These are phyloP conservation scores for Sinopyrophorus schimmeli DNA, from an alignment of 2,888 invertebrate species.

Conservation along the genomic window DNA sequence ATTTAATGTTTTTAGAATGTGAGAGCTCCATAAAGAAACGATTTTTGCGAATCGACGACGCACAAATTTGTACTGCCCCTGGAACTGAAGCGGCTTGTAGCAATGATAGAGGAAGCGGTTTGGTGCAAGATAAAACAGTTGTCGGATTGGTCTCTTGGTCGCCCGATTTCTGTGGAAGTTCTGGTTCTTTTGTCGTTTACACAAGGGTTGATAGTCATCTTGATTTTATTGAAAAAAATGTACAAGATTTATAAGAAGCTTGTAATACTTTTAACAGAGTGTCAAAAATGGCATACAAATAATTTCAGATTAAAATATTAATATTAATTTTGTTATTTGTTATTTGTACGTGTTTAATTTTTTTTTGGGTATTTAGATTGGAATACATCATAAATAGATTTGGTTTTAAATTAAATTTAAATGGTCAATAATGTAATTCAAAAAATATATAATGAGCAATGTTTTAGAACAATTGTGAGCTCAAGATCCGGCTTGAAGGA, in stretches of 20 bases:
- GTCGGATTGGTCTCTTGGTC: conserved; percentile 62
- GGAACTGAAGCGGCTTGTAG: conserved; percentile 55
- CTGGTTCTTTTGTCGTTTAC: conserved; percentile 59
- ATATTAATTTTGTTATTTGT: no score
- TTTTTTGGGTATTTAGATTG: no score
- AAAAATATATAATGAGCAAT: no score
- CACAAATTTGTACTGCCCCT: conserved; percentile 58
- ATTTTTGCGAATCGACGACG: conserved; percentile 44
- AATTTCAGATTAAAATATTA: no score
- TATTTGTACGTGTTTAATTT: no score
- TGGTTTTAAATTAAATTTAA: no score
- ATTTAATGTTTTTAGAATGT: conserved; percentile 53
- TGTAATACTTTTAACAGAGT: not conserved
- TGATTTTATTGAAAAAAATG: conserved; percentile 52
- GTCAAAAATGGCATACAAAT: not conserved
- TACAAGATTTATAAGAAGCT: conserved; percentile 1
- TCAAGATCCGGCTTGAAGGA: no score
- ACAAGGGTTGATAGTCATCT: conserved; percentile 57
- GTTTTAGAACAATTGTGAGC: no score
- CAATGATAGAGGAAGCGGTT: conserved; percentile 62
- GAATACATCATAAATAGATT: no score
- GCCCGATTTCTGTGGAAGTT: conserved; percentile 57
- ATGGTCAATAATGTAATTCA: no score
- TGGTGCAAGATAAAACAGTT: conserved; percentile 49
- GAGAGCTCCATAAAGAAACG: no score